Base-by-base conservation (phyloP, 2,113 vertebrate genomes). In the Noctilio leporinus region DNA sequence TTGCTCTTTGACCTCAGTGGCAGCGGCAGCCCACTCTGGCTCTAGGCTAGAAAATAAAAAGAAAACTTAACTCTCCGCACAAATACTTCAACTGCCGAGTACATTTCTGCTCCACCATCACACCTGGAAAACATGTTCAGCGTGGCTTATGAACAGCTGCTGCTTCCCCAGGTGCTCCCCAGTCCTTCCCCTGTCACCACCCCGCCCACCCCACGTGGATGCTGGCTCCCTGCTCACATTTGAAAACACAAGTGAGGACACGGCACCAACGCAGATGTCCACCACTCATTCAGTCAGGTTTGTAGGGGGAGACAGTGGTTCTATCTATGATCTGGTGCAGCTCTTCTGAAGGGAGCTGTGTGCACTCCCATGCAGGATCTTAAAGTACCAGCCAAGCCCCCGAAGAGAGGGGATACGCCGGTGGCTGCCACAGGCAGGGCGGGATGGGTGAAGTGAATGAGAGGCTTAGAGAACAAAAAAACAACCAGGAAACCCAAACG, bases 21-120 rank as follows among this genome's bases (percentile, higher is more conserved):
- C 99, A 14, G 99, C 99, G 35, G 99, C 99, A 11, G 99, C 98
- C 99, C 99, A 99, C 96, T 99, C 99, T 5, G 99, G 99, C 97
- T 99, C 99, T 87, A 99, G 96, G 94, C 99, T 99, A 55, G 10
- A 4, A 35, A 24, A 91, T 10, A 4, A 35, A 24, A 91, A 47
- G 47, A 88, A 33, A 86, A 26, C 38, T 22, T 24, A 24, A 10
- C 51, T 35, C n/a, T 30, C 0, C 12, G 81, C 49, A 30, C 14
- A 35, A 20, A 45, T 1, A 10, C 24, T 45, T 4, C 2, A 19
- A 17, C 73, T 5, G n/a, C n/a, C 1, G 4, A 0, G 2, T 38
- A 9, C 12, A 0, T 24, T 8, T 75, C 55, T 30, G 57, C 22
- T 64, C n/a, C 67, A 16, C 9, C 75, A 4, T 8, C 59, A 33